phyloP scores from a whole-genome alignment of 2,888 invertebrate genomes.

The Pheosia tremula region DNA sequence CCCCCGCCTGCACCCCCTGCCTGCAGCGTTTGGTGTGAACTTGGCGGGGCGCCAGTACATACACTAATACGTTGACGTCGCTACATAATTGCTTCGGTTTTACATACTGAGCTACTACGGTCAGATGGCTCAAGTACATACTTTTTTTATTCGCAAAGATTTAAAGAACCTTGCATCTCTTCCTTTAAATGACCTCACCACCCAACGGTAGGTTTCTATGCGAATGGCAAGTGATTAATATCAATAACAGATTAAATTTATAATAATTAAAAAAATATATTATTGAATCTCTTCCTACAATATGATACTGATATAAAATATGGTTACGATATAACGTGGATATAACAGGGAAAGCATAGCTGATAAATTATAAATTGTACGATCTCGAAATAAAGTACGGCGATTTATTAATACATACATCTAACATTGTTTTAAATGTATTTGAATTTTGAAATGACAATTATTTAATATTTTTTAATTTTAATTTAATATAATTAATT shows the following conservation, averaged over 20 bases:
- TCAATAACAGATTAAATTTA: not conserved
- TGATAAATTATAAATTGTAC: not conserved
- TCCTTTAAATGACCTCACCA: no score
- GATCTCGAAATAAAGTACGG: not conserved
- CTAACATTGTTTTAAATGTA: no score
- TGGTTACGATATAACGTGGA: no score
- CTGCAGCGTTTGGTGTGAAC: constrained; percentile 50
- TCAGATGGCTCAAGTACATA: no score
- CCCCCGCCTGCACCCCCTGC: constrained; percentile 21
- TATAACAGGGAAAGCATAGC: not conserved
- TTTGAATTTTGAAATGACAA: no score
- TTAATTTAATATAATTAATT: no score
- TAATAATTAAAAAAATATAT: not conserved
- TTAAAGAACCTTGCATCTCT: no score
- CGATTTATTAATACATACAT: no score
- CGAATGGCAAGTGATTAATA: no score
- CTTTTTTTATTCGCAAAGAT: no score
- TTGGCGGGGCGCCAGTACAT: constrained; percentile 71
- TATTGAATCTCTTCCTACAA: not conserved
- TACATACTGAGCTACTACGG: constrained; percentile 26
- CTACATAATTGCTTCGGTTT: constrained; percentile 80
- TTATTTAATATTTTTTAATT: no score
- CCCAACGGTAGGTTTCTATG: no score
- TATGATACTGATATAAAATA: not conserved
- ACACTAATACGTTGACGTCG: constrained; percentile 75